Evolutionary conservation across 1,140 invertebrate species (phyloP).

Genomic region (Drosophila malerkotliana): DNA sequence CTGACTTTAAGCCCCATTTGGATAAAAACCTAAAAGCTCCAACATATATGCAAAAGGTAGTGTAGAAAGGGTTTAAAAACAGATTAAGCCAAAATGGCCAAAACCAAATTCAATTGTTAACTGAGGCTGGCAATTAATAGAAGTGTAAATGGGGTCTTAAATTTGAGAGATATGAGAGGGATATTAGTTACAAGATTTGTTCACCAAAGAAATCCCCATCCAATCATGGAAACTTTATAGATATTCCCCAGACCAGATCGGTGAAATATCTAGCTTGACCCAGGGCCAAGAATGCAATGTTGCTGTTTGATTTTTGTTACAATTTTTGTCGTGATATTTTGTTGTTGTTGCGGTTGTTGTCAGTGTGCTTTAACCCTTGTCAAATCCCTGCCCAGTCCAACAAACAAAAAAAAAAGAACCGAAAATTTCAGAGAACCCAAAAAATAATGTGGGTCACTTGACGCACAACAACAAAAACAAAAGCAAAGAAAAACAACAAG

Average conservation of each 20-base stretch:
- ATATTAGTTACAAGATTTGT: background rate
- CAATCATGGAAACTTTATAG: slow-evolving; percentile 27
- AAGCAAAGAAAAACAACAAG: slow-evolving; percentile 1
- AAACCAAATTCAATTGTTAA: slow-evolving; percentile 40
- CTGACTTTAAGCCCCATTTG: slow-evolving; percentile 29
- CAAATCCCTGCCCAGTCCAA: slow-evolving; percentile 37
- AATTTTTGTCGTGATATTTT: slow-evolving; percentile 41
- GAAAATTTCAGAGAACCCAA: slow-evolving; percentile 27
- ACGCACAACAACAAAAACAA: slow-evolving; percentile 44
- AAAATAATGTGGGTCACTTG: slow-evolving; percentile 54
- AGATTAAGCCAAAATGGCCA: slow-evolving; percentile 23
- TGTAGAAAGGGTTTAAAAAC: slow-evolving; percentile 42
- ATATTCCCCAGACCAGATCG: slow-evolving; percentile 23
- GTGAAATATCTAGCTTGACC: slow-evolving; percentile 26
- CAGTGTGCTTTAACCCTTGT: slow-evolving; percentile 50
- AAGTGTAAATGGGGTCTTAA: slow-evolving; percentile 23
- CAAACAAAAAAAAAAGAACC: background rate
- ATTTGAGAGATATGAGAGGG: background rate
- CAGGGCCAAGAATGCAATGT: slow-evolving; percentile 29
- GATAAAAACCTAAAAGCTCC: slow-evolving; percentile 18
- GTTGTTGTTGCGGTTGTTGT: slow-evolving; percentile 39
- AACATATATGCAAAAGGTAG: slow-evolving; percentile 25
- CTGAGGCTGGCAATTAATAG: slow-evolving; percentile 22
- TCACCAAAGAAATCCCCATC: slow-evolving; percentile 10
- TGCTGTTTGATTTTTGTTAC: slow-evolving; percentile 40